Conservation (phyloP, 2,113 vertebrate species). For the Lagopus leucura region DNA sequence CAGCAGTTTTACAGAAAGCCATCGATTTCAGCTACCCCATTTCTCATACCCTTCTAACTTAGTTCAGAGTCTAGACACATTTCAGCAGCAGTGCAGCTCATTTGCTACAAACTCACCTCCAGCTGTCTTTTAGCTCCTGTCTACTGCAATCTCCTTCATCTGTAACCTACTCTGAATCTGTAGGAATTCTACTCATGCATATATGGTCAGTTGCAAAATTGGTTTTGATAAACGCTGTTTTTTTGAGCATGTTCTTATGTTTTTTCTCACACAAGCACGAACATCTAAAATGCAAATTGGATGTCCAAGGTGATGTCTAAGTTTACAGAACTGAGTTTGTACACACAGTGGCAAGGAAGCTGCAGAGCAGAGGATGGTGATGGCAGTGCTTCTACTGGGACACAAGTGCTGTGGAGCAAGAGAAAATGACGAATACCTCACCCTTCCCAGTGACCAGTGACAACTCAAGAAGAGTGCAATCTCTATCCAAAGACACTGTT, state of each 20-base stretch:
- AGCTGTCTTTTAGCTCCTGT: background rate
- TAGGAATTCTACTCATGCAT: background rate
- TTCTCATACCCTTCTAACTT: background rate
- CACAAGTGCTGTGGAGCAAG: no score
- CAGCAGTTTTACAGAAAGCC: background rate
- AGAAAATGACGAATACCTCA: no score
- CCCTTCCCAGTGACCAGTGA: no score
- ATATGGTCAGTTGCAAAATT: background rate
- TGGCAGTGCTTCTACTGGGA: no score
- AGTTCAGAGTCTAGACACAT: background rate
- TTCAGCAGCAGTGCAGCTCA: background rate
- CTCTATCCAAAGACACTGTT: no score
- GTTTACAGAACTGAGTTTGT: background rate
- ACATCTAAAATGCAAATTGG: background rate
- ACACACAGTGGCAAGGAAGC: background rate
- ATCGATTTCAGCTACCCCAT: background rate
- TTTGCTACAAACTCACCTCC: background rate
- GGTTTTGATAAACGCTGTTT: background rate
- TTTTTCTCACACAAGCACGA: background rate
- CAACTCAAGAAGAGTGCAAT: no score
- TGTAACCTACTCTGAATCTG: background rate
- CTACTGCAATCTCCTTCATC: background rate
- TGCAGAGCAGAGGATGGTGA: no score
- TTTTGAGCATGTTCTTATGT: background rate
- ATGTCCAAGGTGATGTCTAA: background rate